Base-by-base conservation (phyloP, 2,113 vertebrate species). In the Nycticorax nycticorax region DNA sequence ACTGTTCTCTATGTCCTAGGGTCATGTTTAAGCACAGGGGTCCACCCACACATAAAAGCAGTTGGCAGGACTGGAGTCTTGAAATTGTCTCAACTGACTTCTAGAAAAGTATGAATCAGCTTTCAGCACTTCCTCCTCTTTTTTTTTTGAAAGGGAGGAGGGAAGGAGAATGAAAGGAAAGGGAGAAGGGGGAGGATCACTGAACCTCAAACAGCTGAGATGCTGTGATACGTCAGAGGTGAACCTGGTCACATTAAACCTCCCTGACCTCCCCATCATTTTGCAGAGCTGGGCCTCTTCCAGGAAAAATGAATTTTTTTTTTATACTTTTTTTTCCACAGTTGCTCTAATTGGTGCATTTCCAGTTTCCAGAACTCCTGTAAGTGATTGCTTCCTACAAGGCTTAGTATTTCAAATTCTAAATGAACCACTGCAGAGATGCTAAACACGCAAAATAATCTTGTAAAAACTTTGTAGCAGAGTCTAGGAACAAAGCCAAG, bases 381-480 rank as follows among this genome's bases (percentile, higher is more conserved):
- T 69, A 95, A 95, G 37, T 52, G 66, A 91, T 68, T 79, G 68
- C 53, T 95, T 97, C 80, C 86, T 89, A 87, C 43, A n/a, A 62
- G 20, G 30, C 33, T 78, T 66, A 52, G 18, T 30, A 92, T 75
- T 94, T 85, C 53, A 91, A 53, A 85, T 60, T 85, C 43, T 73
- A 79, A 78, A 68, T 32, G 33, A 88, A 59, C 47, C 28, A 75
- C 0, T 26, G 43, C 41, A 93, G 73, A 92, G 60, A 87, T 19
- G 33, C 41, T 53, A 75, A 87, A 85, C 3, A 14, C 12, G 26
- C 4, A 1, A 56, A 55, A 76, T 47, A 27, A 55, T 39, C 62
- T 56, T 17, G 33, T 85, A 62, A 89, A 92, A 85, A 63, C 52
- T 90, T 88, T 19, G 55, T 27, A 78, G 26, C 0, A 0, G 26